A percentile compares a stretch with the other conserved stretches of the same genome.
Evolutionary conservation across 53 echinoderm and acorn worm species (phyloP).

Genomic region (Holothuria scabra): DNA sequence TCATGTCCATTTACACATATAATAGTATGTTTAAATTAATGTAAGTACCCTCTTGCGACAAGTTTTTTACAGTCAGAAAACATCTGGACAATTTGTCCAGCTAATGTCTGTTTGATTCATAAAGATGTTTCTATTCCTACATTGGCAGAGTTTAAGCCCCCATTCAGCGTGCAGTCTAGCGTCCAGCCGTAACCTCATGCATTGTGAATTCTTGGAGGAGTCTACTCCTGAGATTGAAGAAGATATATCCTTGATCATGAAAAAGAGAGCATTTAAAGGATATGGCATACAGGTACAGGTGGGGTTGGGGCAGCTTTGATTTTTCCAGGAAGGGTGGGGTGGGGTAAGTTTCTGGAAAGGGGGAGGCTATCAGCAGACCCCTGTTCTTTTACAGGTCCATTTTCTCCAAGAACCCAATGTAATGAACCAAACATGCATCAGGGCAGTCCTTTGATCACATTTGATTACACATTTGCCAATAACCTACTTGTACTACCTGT

Average conservation of each 20-base stretch:
- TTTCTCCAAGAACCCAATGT: too few relatives aligned
- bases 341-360: too few relatives aligned
- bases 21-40: too few relatives aligned
- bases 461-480: too few relatives aligned
- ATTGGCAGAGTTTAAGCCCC: slow-evolving; percentile 76
- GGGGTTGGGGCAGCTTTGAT: not conserved
- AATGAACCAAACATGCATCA: too few relatives aligned
- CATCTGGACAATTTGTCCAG: not conserved
- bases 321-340: too few relatives aligned
- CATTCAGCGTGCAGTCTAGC: slow-evolving; percentile 77
- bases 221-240: slow-evolving; percentile 22
- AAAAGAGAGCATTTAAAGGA: slow-evolving; percentile 72
- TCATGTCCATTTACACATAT: too few relatives aligned
- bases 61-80: not conserved
- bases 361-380: too few relatives aligned
- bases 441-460: too few relatives aligned
- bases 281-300: slow-evolving; percentile 73
- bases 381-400: too few relatives aligned
- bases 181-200: slow-evolving; percentile 81
- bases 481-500: too few relatives aligned
- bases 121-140: not conserved
- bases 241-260: slow-evolving; percentile 91
- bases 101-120: not conserved
- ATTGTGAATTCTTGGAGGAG: slow-evolving; percentile 57
- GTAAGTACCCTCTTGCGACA: too few relatives aligned